Base-by-base conservation (phyloP, 2,797 vertebrate genomes). In the Pipistrellus nathusii region DNA sequence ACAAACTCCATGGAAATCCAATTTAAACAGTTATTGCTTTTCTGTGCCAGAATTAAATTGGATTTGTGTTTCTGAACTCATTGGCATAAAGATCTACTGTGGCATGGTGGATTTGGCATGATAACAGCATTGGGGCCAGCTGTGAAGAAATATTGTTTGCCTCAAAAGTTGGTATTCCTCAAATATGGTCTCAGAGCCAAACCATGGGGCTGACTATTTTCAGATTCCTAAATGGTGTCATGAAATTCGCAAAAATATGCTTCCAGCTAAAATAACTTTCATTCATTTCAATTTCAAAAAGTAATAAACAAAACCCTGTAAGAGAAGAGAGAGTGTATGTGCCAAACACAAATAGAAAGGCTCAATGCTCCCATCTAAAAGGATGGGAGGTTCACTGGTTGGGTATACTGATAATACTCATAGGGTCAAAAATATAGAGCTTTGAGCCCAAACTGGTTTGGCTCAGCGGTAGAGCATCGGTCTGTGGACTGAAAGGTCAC, bases 21-120 rank as follows among this genome's bases (percentile, higher is more conserved):
- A 94, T 97, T 97, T 97, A 95, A 96, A 95, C 94, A 85, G 86
- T 94, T 94, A 96, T 32, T 96, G 96, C 92, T 95, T 96, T 95
- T 90, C 82, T 85, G 90, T 95, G 96, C 94, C 96, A 97, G 81
- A 96, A 94, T 97, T 96, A 96, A 97, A 97, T 96, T 97, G 95
- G 95, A 96, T 96, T 97, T 97, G 94, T 94, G 91, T 97, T 95
- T 96, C 94, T 94, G 80, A 95, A 96, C 82, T 92, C n/a, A 64
- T 94, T 96, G 96, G 96, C 94, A 95, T 25, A 77, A 92, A 68
- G 57, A 85, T 68, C 32, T 55, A 78, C 94, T 84, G 93, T 83
- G 0, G 2, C 86, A 75, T 90, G 91, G 86, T 64, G 53, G 62
- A 91, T 80, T 96, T 94, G 94, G 94, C 84, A n/a, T 62, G 27